These are phyloP conservation scores for Sminthurinus aureus DNA, from an alignment of 2,888 invertebrate species.

Conservation along the genomic window DNA sequence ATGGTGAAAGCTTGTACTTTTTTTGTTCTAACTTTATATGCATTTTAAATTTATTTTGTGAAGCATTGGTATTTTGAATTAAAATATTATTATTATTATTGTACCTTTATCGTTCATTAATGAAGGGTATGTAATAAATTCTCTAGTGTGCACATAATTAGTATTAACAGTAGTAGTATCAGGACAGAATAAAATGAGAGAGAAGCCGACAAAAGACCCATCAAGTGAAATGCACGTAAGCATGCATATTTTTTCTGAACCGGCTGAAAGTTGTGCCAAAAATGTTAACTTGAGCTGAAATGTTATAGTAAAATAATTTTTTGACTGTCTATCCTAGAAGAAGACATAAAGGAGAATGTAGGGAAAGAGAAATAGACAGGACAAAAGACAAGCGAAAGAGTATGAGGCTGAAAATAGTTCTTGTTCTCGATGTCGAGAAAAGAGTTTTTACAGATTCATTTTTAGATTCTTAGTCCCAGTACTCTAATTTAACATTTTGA, in stretches of 20 bases:
- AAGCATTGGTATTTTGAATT: too few species aligned
- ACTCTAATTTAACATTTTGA: not conserved
- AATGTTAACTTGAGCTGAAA: slow-evolving; percentile 26
- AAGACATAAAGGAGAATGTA: not conserved
- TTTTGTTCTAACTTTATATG: too few species aligned
- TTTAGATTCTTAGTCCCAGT: slow-evolving; percentile 53
- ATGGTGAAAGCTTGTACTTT: too few species aligned
- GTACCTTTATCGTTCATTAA: too few species aligned
- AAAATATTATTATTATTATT: too few species aligned
- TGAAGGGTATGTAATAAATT: too few species aligned
- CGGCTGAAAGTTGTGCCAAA: slow-evolving; percentile 28
- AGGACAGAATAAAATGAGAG: too few species aligned
- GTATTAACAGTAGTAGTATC: too few species aligned
- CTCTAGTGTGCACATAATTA: too few species aligned
- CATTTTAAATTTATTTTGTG: too few species aligned
- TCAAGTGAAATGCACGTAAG: not conserved
- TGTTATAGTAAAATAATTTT: slow-evolving; percentile 4
- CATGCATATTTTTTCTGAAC: slow-evolving; percentile 34
- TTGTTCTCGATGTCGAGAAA: slow-evolving; percentile 41
- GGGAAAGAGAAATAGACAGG: slow-evolving; percentile 39
- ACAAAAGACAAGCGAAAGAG: slow-evolving; percentile 45
- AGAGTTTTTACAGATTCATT: slow-evolving; percentile 52
- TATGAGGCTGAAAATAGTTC: slow-evolving; percentile 57
- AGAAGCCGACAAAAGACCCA: not conserved
- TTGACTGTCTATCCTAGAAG: not conserved